Evolutionary conservation across 2,888 invertebrate genomes (phyloP).

Genomic region (Furcula furcula): DNA sequence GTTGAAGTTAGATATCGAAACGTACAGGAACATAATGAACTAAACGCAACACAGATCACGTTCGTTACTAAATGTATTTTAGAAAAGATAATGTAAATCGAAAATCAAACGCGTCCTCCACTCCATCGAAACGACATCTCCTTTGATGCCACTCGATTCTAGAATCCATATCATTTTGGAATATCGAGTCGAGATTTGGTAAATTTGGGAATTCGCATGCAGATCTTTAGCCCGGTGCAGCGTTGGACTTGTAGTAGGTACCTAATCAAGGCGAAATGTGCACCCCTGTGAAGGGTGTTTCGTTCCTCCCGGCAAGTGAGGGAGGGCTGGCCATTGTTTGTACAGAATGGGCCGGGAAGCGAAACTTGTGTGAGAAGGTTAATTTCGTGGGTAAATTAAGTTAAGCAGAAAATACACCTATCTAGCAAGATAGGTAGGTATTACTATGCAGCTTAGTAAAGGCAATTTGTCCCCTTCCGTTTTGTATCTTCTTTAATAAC

Average conservation of each 20-base stretch:
- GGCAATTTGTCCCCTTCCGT: constrained; percentile 19
- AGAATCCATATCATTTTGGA: constrained; percentile 53
- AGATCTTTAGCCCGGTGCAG: constrained; percentile 55
- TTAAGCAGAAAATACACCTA: too few species aligned
- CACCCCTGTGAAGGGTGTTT: constrained; percentile 34
- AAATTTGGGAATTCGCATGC: constrained; percentile 74
- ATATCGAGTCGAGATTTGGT: constrained; percentile 57
- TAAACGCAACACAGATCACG: constrained; percentile 43
- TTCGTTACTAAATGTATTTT: constrained; percentile 45
- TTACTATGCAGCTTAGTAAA: constrained; percentile 26
- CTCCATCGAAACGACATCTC: constrained; percentile 57
- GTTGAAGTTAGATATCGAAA: constrained; percentile 23
- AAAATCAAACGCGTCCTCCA: constrained; percentile 36
- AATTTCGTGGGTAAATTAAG: constrained; percentile 48
- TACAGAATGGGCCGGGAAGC: constrained; percentile 39
- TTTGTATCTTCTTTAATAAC: constrained; percentile 20
- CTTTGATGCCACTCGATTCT: constrained; percentile 40
- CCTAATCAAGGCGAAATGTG: constrained; percentile 46
- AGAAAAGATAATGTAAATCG: constrained; percentile 47
- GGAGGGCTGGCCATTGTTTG: constrained; percentile 37
- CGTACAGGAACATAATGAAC: constrained; percentile 22
- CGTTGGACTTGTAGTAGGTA: constrained; percentile 44
- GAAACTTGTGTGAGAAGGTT: constrained; percentile 43
- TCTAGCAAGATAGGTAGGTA: constrained; percentile 43
- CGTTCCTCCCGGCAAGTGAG: constrained; percentile 24